phyloP scores from a whole-genome alignment of 2,113 vertebrate species.

The Oryctolagus cuniculus region DNA sequence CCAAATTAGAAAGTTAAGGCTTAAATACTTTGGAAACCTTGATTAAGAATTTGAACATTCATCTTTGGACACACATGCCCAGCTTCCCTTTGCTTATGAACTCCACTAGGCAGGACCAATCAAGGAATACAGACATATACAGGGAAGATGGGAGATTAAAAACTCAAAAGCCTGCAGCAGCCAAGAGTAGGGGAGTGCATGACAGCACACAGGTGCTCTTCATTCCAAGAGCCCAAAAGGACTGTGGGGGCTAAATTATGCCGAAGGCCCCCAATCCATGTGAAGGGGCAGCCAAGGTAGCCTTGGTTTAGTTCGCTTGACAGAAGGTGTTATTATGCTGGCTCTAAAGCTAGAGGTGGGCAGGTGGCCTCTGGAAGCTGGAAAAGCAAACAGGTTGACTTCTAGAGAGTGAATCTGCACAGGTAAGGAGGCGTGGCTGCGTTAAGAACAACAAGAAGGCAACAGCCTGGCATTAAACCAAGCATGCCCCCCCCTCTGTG shows the following conservation, averaged over 20 bases:
- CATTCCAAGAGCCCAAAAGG: fast-evolving
- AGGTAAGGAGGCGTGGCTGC: no score
- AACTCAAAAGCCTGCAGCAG: no score
- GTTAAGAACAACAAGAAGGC: not conserved
- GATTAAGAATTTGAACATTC: not conserved
- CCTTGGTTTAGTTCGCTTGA: not conserved
- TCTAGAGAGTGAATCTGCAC: no score
- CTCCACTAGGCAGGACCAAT: fast-evolving
- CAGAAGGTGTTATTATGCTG: not conserved
- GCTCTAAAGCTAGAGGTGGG: not conserved
- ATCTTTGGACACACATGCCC: not conserved
- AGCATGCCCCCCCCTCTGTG: not conserved
- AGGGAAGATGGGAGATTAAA: not conserved
- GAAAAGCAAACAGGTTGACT: no score
- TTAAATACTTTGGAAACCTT: not conserved
- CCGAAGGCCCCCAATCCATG: fast-evolving
- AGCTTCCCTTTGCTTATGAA: not conserved
- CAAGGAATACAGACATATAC: not conserved
- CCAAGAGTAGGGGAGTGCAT: no score
- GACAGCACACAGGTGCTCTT: fast-evolving
- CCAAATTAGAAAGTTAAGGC: not conserved
- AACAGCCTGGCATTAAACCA: not conserved
- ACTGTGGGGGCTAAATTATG: fast-evolving
- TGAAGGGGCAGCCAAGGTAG: fast-evolving
- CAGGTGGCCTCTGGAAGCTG: not conserved